Conservation (phyloP, 2,888 invertebrate genomes). For the Eupithecia vulgata region DNA sequence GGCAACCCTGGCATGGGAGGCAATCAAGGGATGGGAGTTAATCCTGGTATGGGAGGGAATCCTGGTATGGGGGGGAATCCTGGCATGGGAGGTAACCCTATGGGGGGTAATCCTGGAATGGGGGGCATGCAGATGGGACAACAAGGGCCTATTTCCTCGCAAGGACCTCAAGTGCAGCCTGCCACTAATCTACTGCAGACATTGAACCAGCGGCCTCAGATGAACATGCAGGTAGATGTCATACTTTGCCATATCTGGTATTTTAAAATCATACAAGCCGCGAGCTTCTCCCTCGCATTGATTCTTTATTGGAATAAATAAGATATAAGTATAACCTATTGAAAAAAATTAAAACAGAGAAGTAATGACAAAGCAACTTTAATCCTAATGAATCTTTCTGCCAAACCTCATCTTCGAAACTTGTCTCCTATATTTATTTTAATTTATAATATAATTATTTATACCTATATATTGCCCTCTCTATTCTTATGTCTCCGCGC, state of each 20-base stretch:
- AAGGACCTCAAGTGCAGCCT: conserved; percentile 81
- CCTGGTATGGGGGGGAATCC: conserved; percentile 65
- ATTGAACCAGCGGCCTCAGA: conserved; percentile 87
- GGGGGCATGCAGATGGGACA: conserved; percentile 72
- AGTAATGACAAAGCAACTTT: neutral
- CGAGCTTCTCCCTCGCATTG: no score
- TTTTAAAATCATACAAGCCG: no score
- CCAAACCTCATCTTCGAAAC: no score
- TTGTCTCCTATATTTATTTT: no score
- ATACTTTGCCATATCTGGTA: neutral
- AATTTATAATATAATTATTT: no score
- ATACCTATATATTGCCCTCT: no score
- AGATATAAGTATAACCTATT: no score
- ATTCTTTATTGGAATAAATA: no score
- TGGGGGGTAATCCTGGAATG: conserved; percentile 57
- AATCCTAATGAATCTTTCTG: neutral
- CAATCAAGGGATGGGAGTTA: conserved; percentile 67
- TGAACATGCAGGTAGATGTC: conserved; percentile 76
- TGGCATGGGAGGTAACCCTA: conserved; percentile 64
- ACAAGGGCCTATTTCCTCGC: conserved; percentile 73
- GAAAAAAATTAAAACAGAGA: no score
- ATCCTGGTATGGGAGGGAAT: conserved; percentile 67
- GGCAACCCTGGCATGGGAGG: conserved; percentile 69
- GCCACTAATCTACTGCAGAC: conserved; percentile 90
- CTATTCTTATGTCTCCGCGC: no score